Percentiles rank a stretch among this genome's conserved stretches.
These are phyloP conservation scores for Zoroaster sp. DNA, from an alignment of 53 echinoderm and acorn worm genomes.

Conservation along the genomic window DNA sequence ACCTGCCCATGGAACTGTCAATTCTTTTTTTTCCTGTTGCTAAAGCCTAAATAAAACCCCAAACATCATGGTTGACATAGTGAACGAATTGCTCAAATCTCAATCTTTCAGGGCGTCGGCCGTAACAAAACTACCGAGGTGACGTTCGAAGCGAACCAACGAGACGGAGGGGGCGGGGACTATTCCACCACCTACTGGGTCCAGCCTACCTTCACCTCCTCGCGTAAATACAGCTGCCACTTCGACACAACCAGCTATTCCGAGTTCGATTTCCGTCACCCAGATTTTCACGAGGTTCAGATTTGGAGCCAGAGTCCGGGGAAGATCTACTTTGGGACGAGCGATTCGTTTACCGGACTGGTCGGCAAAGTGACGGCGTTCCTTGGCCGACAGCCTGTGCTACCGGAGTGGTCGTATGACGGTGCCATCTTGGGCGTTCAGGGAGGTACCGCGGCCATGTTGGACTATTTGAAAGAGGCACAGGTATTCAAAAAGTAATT, in stretches of 20 bases:
- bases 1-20: too few relatives aligned
- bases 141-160: conserved; percentile 71
- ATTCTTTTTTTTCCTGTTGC: too few relatives aligned
- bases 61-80: too few relatives aligned
- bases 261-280: conserved; percentile 79
- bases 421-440: conserved; percentile 87
- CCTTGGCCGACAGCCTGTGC: conserved; percentile 78
- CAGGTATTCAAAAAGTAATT: conserved; percentile 69
- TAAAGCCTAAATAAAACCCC: too few relatives aligned
- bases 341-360: conserved; percentile 59
- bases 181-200: conserved; percentile 96
- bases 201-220: conserved; percentile 94
- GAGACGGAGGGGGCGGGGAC: conserved; percentile 83
- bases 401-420: conserved; percentile 84
- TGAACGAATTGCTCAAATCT: background rate
- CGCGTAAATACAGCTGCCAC: conserved; percentile 81
- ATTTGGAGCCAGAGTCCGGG: conserved; percentile 64
- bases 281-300: conserved; percentile 80
- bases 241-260: conserved; percentile 73
- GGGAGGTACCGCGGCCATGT: conserved; percentile 85
- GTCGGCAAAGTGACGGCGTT: conserved; percentile 61
- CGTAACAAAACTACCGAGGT: conserved; percentile 74
- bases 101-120: conserved; percentile 81
- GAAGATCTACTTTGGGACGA: conserved; percentile 57
- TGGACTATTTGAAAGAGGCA: conserved; percentile 75